Percentiles rank a stretch among this genome's conserved stretches.
phyloP scores from a whole-genome alignment of 1,140 invertebrate species.

The Trachymyrmex cornetzi region DNA sequence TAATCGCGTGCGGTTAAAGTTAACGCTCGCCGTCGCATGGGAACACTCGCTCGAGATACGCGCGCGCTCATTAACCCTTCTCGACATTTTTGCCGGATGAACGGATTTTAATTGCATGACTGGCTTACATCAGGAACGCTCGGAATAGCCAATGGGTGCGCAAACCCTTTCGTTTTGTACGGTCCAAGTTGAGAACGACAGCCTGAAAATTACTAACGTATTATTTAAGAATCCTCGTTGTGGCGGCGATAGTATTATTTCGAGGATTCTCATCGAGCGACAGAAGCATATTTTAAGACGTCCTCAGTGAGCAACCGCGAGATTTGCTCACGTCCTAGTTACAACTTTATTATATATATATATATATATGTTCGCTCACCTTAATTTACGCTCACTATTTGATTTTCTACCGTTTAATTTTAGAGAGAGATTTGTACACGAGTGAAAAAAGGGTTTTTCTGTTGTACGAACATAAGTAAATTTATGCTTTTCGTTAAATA shows the following conservation, averaged over 20 bases:
- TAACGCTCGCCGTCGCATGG: conserved; percentile 36
- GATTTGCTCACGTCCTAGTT: conserved; percentile 10
- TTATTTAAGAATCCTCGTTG: conserved; percentile 30
- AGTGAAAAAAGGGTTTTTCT: not conserved
- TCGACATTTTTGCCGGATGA: conserved; percentile 55
- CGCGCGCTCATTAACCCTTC: conserved; percentile 41
- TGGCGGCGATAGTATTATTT: conserved; percentile 13
- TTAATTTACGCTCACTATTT: conserved; percentile 1
- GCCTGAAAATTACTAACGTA: conserved; percentile 20
- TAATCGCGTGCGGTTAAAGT: conserved; percentile 39
- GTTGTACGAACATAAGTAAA: not conserved
- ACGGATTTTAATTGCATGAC: conserved; percentile 58
- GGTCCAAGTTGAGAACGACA: not conserved
- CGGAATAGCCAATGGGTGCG: conserved; percentile 21
- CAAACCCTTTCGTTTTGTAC: not conserved
- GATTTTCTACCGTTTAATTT: conserved; percentile 14
- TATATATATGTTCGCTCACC: not conserved
- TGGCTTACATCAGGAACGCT: conserved; percentile 22
- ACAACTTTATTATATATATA: not conserved
- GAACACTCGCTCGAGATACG: not conserved
- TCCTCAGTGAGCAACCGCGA: not conserved
- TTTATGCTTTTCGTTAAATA: conserved; percentile 5
- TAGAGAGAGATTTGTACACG: not conserved
- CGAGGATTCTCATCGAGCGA: conserved; percentile 19
- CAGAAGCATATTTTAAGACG: conserved; percentile 34